Evolutionary conservation across 2,888 invertebrate species (phyloP).

Genomic region (Acheta domesticus): DNA sequence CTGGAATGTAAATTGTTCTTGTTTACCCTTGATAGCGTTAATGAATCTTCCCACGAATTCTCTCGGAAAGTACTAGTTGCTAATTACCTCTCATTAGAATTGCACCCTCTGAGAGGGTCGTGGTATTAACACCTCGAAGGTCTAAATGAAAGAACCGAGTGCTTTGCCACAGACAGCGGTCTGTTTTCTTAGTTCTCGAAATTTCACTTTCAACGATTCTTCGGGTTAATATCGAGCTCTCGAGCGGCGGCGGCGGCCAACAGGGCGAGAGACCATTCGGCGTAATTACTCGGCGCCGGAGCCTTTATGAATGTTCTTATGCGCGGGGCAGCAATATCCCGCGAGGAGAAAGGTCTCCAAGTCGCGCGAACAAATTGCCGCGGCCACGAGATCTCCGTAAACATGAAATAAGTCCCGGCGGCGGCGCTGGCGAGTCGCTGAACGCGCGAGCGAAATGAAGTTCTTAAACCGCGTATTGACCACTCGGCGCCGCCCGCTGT

Average conservation of each 20-base stretch:
- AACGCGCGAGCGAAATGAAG: not conserved
- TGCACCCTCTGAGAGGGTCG: too few species aligned
- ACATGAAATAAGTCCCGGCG: not conserved
- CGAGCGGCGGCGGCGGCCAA: not conserved
- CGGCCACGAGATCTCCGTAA: not conserved
- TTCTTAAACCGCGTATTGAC: not conserved
- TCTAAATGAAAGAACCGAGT: too few species aligned
- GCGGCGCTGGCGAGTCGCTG: not conserved
- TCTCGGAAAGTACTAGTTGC: too few species aligned
- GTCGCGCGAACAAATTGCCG: not conserved
- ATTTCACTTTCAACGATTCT: slow-evolving; percentile 5
- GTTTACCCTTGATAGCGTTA: too few species aligned
- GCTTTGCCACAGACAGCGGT: not conserved
- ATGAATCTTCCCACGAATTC: too few species aligned
- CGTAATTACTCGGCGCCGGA: not conserved
- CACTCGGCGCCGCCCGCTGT: not conserved
- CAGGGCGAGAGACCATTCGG: not conserved
- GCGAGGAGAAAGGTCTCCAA: not conserved
- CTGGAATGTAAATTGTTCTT: too few species aligned
- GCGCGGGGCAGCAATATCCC: not conserved
- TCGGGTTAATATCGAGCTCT: not conserved
- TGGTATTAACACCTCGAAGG: too few species aligned
- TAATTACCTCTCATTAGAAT: too few species aligned
- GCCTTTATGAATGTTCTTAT: not conserved
- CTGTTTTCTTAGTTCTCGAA: not conserved